phyloP scores from a whole-genome alignment of 2,113 vertebrate genomes.

The Sylvietta virens region DNA sequence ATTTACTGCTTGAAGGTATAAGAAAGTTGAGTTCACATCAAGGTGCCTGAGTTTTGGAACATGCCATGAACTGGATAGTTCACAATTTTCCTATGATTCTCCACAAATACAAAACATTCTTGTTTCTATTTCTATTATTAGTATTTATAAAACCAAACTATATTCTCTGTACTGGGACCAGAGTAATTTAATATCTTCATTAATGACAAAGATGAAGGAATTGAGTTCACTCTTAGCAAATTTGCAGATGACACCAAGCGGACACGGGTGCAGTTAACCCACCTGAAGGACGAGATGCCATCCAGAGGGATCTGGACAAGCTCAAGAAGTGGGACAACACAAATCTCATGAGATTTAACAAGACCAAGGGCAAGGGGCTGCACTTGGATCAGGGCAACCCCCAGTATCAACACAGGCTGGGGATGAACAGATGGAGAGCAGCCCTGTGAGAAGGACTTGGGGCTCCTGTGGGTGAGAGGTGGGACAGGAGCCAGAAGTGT shows the following conservation, averaged over 20 bases:
- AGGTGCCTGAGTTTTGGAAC: not conserved
- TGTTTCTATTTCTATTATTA: not conserved
- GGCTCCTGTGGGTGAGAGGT: not conserved
- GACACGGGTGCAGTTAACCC: not conserved
- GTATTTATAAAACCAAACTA: not conserved
- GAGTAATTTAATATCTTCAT: not conserved
- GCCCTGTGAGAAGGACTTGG: not conserved
- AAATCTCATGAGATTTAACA: not conserved
- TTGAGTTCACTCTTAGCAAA: not conserved
- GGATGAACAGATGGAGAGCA: not conserved
- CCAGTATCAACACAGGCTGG: not conserved
- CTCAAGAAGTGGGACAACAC: not conserved
- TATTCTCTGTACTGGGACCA: not conserved
- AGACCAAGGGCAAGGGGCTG: not conserved
- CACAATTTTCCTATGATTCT: not conserved
- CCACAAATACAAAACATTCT: not conserved
- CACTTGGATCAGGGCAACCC: too few species aligned
- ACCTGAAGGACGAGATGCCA: fast-evolving
- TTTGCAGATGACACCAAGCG: not conserved
- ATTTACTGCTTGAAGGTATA: not conserved
- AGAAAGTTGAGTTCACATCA: not conserved
- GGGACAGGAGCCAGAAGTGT: not conserved
- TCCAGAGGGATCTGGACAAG: not conserved
- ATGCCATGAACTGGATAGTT: not conserved
- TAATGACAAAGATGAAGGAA: not conserved